These are phyloP conservation scores for Protomyctophum bolini DNA, from an alignment of 2,113 vertebrate species.

Conservation along the genomic window DNA sequence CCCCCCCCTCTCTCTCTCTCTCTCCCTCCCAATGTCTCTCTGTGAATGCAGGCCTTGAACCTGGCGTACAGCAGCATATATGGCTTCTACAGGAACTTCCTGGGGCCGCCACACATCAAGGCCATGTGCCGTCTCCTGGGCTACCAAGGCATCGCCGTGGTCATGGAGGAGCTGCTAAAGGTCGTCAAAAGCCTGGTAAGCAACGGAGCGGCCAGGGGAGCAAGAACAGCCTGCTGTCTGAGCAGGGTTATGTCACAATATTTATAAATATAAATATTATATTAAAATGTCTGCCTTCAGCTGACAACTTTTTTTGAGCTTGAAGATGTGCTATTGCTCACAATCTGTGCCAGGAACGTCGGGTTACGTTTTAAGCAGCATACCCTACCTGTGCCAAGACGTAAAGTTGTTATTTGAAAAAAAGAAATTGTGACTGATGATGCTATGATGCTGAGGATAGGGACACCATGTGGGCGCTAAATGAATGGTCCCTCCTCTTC, in stretches of 20 bases:
- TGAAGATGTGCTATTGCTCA: too few relatives aligned
- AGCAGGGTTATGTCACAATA: neutral
- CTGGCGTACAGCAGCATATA: constrained; percentile 98
- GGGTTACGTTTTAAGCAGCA: too few relatives aligned
- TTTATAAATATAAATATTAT: too few relatives aligned
- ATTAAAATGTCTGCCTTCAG: neutral
- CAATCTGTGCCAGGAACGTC: too few relatives aligned
- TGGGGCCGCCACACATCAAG: constrained; percentile 97
- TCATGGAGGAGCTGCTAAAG: constrained; percentile 98
- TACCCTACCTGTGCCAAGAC: too few relatives aligned
- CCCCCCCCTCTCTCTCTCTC: too few relatives aligned
- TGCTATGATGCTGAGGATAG: too few relatives aligned
- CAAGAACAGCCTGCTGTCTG: neutral
- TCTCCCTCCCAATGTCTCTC: neutral
- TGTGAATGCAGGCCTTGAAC: constrained; percentile 87
- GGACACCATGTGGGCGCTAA: too few relatives aligned
- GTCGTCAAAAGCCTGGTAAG: constrained; percentile 98
- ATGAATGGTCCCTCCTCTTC: neutral
- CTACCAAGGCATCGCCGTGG: constrained; percentile 97
- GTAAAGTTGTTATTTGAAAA: too few relatives aligned
- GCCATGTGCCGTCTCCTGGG: constrained; percentile 96
- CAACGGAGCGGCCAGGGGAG: neutral
- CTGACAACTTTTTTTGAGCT: neutral
- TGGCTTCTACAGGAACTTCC: constrained; percentile 94
- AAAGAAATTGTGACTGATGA: too few relatives aligned